Conservation (phyloP, 53 echinoderm and acorn worm genomes). For the Luidia sarsii region DNA sequence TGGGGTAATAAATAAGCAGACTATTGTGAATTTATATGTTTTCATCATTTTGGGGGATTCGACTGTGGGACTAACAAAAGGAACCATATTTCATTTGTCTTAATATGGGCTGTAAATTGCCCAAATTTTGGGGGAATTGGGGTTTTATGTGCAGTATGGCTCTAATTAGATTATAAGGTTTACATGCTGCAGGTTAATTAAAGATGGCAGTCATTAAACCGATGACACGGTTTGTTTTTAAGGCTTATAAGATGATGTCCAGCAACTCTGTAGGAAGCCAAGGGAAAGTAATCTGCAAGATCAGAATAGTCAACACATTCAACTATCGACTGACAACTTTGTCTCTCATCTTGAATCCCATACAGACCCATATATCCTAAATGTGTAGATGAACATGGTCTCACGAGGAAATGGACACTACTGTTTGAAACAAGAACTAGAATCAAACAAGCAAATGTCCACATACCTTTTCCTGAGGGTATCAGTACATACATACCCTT, state of each 20-base stretch:
- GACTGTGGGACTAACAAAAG: too few species aligned
- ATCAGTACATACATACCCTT: constrained; percentile 43
- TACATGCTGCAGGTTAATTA: too few species aligned
- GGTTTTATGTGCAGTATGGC: too few species aligned
- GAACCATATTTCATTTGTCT: too few species aligned
- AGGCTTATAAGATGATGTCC: constrained; percentile 26
- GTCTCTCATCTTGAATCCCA: constrained; percentile 25
- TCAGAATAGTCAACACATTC: constrained; percentile 11
- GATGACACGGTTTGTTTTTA: constrained; percentile 28
- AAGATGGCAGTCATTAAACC: too few species aligned
- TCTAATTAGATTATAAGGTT: too few species aligned
- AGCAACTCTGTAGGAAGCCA: constrained; percentile 30
- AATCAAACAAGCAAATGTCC: constrained; percentile 64
- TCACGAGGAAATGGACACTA: constrained; percentile 30
- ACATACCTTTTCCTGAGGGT: constrained; percentile 15
- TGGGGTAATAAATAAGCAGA: too few species aligned
- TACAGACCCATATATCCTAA: constrained; percentile 28
- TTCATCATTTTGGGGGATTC: too few species aligned
- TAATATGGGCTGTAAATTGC: too few species aligned
- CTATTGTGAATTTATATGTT: too few species aligned
- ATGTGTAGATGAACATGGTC: constrained; percentile 24
- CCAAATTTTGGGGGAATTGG: too few species aligned
- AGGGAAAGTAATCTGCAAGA: constrained; percentile 29
- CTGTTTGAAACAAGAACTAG: constrained; percentile 46
- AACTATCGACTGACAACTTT: constrained; percentile 20